These are phyloP conservation scores for Acrocephalus arundinaceus DNA, from an alignment of 2,113 vertebrate genomes.

Conservation along the genomic window DNA sequence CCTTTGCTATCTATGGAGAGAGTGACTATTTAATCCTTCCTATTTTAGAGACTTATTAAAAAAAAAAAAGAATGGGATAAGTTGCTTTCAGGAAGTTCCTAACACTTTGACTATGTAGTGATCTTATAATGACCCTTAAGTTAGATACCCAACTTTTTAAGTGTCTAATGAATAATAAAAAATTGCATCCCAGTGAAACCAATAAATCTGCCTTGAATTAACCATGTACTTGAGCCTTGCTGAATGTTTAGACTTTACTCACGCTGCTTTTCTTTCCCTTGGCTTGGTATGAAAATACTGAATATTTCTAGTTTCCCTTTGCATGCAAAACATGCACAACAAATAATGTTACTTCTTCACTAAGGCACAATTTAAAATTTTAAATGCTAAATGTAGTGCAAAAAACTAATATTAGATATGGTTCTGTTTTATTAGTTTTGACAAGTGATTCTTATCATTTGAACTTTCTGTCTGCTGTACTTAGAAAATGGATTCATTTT, in stretches of 20 bases:
- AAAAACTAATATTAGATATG: background rate
- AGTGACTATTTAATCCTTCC: background rate
- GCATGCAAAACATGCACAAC: background rate
- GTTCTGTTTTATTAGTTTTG: slow-evolving; percentile 1
- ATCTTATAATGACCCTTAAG: background rate
- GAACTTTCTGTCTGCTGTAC: background rate
- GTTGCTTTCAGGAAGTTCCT: background rate
- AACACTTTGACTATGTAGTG: background rate
- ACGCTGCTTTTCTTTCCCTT: background rate
- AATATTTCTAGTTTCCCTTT: background rate
- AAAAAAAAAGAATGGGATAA: background rate
- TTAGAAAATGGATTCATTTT: background rate
- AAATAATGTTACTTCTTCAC: background rate
- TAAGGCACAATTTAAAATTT: background rate
- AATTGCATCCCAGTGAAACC: background rate
- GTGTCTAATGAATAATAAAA: background rate
- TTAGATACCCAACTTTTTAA: background rate
- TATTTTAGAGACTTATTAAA: background rate
- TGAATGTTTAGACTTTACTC: background rate
- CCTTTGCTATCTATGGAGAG: background rate
- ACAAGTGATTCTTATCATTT: background rate
- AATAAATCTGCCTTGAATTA: background rate
- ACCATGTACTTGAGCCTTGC: background rate
- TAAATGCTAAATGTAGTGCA: background rate
- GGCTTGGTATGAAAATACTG: background rate